Conservation (phyloP, 92 coral and sea anemone genomes). For the Anthopleura xanthogrammica region DNA sequence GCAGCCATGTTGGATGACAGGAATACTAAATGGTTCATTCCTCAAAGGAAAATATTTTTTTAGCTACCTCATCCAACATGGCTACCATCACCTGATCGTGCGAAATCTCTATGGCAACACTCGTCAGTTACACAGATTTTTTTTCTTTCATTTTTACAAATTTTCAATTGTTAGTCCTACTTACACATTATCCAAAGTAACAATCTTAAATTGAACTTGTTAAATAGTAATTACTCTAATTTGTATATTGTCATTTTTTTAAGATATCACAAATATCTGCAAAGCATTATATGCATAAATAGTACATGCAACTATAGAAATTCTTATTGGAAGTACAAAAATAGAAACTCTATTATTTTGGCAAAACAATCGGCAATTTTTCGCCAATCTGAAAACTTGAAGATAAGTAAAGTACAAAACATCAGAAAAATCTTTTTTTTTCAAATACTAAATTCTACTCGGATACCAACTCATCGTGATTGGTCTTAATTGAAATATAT, state of each 20-base stretch:
- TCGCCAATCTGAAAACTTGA: not conserved
- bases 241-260: constrained; percentile 5
- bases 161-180: not conserved
- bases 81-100: no score
- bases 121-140: no score
- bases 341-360: not conserved
- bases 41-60: no score
- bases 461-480: not conserved
- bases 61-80: no score
- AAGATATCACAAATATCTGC: constrained; percentile 32
- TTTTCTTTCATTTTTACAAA: not conserved
- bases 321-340: constrained; percentile 18
- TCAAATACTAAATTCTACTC: not conserved
- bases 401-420: constrained; percentile 1
- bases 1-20: no score
- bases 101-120: no score
- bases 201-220: constrained; percentile 22
- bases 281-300: constrained; percentile 67
- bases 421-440: not conserved
- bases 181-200: constrained; percentile 7
- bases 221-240: constrained; percentile 28
- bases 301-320: constrained; percentile 40
- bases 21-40: no score
- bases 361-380: not conserved
- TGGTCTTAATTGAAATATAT: not conserved